These are phyloP conservation scores for Oxytorus armatus DNA, from an alignment of 2,888 invertebrate species.

Conservation along the genomic window DNA sequence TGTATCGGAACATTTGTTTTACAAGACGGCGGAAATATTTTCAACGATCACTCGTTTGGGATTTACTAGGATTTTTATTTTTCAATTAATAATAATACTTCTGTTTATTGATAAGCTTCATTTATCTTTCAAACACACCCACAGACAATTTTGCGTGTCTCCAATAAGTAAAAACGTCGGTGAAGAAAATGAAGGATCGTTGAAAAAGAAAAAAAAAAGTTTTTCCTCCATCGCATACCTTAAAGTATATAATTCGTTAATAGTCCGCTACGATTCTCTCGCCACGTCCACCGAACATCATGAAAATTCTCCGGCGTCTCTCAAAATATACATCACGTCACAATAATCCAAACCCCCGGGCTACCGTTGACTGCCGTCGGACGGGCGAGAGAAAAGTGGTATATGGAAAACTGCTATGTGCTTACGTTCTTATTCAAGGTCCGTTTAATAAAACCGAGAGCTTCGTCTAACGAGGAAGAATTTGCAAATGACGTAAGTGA, in stretches of 20 bases:
- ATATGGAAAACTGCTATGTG: constrained; percentile 28
- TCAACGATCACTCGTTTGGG: too few relatives aligned
- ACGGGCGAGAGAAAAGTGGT: constrained; percentile 47
- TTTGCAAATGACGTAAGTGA: not conserved
- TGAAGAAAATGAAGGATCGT: not conserved
- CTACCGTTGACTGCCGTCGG: constrained; percentile 48
- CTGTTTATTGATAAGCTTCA: too few relatives aligned
- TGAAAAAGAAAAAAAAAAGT: too few relatives aligned
- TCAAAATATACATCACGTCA: constrained; percentile 80
- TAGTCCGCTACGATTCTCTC: constrained; percentile 24
- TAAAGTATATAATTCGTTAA: constrained; percentile 39
- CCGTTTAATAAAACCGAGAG: not conserved
- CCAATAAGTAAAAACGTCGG: not conserved
- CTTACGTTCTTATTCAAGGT: constrained; percentile 33
- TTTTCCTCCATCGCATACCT: constrained; percentile 12
- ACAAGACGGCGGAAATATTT: too few relatives aligned
- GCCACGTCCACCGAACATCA: constrained; percentile 72
- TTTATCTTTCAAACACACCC: too few relatives aligned
- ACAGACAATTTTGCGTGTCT: too few relatives aligned
- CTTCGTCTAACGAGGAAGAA: constrained; percentile 20
- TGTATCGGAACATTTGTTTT: too few relatives aligned
- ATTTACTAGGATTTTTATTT: too few relatives aligned
- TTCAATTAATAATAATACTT: too few relatives aligned
- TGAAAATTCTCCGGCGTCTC: constrained; percentile 79
- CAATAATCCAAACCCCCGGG: constrained; percentile 75